phyloP scores from a whole-genome alignment of 1,140 invertebrate species.

The Ruditapes philippinarum region DNA sequence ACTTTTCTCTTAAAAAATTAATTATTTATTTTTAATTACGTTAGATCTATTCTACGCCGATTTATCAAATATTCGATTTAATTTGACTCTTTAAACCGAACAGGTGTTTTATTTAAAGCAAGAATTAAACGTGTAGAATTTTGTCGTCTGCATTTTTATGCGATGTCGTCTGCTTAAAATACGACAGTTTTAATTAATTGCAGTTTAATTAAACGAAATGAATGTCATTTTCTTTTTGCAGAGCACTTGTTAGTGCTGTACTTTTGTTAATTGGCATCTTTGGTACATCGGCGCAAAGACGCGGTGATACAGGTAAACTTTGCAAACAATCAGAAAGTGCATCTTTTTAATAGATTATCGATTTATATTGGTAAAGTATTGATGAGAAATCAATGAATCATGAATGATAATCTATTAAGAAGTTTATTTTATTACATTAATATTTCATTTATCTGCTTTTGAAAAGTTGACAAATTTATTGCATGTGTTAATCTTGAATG shows the following conservation, averaged over 20 bases:
- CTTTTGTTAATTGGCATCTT: background rate
- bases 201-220: background rate
- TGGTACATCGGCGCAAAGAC: conserved; percentile 2
- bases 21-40: background rate
- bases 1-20: background rate
- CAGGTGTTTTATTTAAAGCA: conserved; percentile 22
- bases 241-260: background rate
- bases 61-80: background rate
- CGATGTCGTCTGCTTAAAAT: background rate
- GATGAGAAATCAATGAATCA: conserved; percentile 12
- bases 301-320: conserved; percentile 7
- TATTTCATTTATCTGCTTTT: background rate
- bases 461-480: background rate
- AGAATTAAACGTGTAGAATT: background rate
- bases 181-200: background rate
- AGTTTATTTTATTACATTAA: background rate
- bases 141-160: conserved; percentile 25
- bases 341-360: conserved; percentile 14
- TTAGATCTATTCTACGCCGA: background rate
- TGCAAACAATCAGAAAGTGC: background rate
- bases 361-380: conserved; percentile 10
- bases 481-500: conserved; percentile 2
- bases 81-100: background rate
- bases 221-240: background rate
- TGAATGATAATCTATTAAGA: background rate